These are phyloP conservation scores for Lateolabrax maculatus DNA, from an alignment of 2,797 vertebrate genomes.

Conservation along the genomic window DNA sequence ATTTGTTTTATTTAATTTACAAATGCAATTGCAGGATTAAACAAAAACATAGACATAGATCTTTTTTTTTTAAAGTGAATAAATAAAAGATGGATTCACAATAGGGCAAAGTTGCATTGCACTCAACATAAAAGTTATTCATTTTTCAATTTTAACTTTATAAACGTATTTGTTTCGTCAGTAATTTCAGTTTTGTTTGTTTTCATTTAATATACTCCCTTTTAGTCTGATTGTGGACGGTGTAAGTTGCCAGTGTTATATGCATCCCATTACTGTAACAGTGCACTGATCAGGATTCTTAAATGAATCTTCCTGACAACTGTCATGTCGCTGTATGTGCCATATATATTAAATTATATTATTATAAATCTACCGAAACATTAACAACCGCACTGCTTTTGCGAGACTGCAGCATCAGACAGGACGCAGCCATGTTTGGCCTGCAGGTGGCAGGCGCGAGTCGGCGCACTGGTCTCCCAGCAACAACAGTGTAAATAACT, in stretches of 20 bases:
- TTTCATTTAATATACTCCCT: not conserved
- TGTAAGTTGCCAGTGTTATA: not conserved
- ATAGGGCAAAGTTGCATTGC: not conserved
- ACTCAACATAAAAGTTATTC: not conserved
- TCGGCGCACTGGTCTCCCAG: slow-evolving; percentile 69
- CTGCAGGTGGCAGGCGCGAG: slow-evolving; percentile 47
- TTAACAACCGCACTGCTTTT: not conserved
- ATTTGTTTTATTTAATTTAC: not conserved
- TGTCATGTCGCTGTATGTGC: not conserved
- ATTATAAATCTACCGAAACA: too few relatives aligned
- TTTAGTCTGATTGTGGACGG: not conserved
- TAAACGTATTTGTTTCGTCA: not conserved
- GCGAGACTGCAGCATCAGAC: not conserved
- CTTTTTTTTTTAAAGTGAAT: too few relatives aligned
- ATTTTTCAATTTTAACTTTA: not conserved
- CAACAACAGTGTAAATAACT: slow-evolving; percentile 81
- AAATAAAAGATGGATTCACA: not conserved
- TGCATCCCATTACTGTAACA: not conserved
- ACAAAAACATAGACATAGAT: too few relatives aligned
- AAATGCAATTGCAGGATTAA: not conserved
- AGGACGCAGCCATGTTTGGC: not conserved
- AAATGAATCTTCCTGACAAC: not conserved
- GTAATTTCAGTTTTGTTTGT: too few relatives aligned
- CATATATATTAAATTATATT: not conserved
- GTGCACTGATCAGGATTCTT: not conserved